Base-by-base conservation (phyloP, 92 coral and sea anemone species). In the Diadumene lineata region DNA sequence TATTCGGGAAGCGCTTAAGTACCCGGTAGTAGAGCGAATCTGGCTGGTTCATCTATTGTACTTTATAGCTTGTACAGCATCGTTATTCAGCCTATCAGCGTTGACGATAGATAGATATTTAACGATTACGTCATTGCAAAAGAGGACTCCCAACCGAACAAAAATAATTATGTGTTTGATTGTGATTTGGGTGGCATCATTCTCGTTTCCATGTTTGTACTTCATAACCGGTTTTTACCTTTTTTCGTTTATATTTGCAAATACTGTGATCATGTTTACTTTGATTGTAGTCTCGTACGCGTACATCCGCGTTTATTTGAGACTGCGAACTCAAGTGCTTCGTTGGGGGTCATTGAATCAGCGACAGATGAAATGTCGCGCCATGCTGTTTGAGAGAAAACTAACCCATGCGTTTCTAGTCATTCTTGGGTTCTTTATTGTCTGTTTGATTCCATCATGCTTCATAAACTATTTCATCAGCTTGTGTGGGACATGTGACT, bases 51-150 rank as follows among this genome's bases (percentile, higher is more conserved):
- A 90, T 57, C 61, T 93, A 28, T 81, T 89, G 18, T 93, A 81
- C 76, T 81, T 93, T 38, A 84, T 90, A 43, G 76, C 96, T 0
- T 88, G 96, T 31, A 69, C 85, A 31, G 98, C 98, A 19, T 90
- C 96, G 30, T 80, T 84, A 11, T 82, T 93, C 31, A 93, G 88
- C 68, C 85, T 93, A 31, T 85, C 92, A 31, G 96, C 98, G 30
- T 66, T 93, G 43, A 88, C 98, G 7, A 75, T 90, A 22, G 96
- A 86, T 66, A 81, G 98, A 23, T 85, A 93, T 82, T 71, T 93
- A 29, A 86, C 92, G 30, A 79, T 89, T 19, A 82, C 86, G 77
- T 81, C 91, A 66, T 66, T 89, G 78, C 79, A 85, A 60, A 89
- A 80, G 73, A 75, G 94, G 55, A 68, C 72, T 44, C 72, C 87